Percentiles rank a stretch among this genome's conserved stretches.
phyloP scores from a whole-genome alignment of 37 sponge, comb jelly and placozoan genomes.

The Haliclona indistincta region DNA sequence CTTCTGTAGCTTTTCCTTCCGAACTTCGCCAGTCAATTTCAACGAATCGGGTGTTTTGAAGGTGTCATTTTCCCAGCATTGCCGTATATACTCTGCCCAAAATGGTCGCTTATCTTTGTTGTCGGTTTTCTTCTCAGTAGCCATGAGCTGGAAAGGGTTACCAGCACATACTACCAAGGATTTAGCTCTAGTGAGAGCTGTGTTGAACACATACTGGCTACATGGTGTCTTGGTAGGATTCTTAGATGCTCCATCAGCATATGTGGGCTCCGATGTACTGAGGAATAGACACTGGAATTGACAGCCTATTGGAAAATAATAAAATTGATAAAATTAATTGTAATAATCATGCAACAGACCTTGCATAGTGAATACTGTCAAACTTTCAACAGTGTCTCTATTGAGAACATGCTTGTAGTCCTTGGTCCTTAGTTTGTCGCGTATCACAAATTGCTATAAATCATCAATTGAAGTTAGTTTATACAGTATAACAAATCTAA shows the following conservation, averaged over 20 bases:
- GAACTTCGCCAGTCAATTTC: not conserved
- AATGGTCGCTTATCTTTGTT: constrained; percentile 6
- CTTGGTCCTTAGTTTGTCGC: no score
- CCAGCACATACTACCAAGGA: constrained; percentile 44
- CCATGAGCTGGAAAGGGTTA: constrained; percentile 53
- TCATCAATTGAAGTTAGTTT: no score
- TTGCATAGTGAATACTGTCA: no score
- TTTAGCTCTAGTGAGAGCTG: constrained; percentile 43
- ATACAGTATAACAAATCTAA: no score
- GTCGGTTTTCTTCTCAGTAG: not conserved
- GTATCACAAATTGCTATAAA: no score
- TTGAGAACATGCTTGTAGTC: no score
- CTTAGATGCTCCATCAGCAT: constrained; percentile 5
- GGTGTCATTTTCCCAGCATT: constrained; percentile 23
- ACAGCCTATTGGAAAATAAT: constrained; percentile 17
- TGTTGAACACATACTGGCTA: constrained; percentile 59
- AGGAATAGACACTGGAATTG: constrained; percentile 55
- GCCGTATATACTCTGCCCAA: constrained; percentile 42
- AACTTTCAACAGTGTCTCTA: no score
- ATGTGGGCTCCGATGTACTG: constrained; percentile 48
- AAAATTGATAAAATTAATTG: not conserved
- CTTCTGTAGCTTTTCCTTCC: not conserved
- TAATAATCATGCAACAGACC: not conserved
- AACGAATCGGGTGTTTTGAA: not conserved
- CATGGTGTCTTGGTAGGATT: constrained; percentile 36